Evolutionary conservation across 2,888 invertebrate species (phyloP), one percentile per base, ranked within the genome.

Genomic region (Taphrorychus bicolor): DNA sequence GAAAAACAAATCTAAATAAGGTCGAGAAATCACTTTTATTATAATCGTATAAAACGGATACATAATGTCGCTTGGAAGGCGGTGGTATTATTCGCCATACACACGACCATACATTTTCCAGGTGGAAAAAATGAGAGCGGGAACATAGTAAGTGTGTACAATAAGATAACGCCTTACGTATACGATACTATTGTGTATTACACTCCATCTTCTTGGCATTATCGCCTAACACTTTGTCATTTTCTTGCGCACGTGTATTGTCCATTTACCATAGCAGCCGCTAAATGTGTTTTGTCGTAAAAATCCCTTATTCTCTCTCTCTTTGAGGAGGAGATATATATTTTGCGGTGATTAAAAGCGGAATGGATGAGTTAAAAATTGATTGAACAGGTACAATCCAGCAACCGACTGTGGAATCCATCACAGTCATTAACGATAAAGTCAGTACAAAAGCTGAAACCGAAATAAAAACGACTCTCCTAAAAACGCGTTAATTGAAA

Each of bases 221-320:
- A 72, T 72, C 72, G 66, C 58, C 66, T 65, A 65, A 58, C 71
- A 72, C 67, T 73, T 73, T 68, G 69, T 73, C 72, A 73, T 69
- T 66, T 70, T 71, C 70, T 70, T 69, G 66, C 54, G 19, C 59
- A 54, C 66, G 52, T 51, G 59, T 59, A 64, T 68, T 68, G 67
- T 67, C 67, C 67, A 62, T 67, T 62, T 51, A 53, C 40, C 49
- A 57, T 45, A n/a, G 51, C 23, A 51, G 17, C 32, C 18, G 45
- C 49, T 48, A 59, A 59, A 48, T 59, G 48, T 48, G 45, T 17
- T 59, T 59, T 48, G n/a, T 22, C 14, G 22, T 48, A 42, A 58
- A 58, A 58, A 45, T 58, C 42, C 21, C 23, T 18, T 58, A 22
- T 58, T 11, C 2, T 14, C n/a, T n/a, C n/a, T n/a, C n/a, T 58